A percentile compares a stretch with the other conserved stretches of the same genome.
phyloP scores from a whole-genome alignment of 2,888 invertebrate species.

The Argynnis bischoffii region DNA sequence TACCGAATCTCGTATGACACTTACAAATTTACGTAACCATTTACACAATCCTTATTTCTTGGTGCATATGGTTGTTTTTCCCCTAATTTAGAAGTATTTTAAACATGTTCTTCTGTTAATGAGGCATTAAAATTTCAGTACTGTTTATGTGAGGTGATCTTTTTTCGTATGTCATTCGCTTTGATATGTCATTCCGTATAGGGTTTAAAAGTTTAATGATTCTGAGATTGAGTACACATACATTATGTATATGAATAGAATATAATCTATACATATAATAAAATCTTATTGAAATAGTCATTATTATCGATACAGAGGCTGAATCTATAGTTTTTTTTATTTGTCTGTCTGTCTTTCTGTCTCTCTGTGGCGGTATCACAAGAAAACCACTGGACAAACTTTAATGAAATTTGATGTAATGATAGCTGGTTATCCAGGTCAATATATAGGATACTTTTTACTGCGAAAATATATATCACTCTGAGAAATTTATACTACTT shows the following conservation, averaged over 20 bases:
- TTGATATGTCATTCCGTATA: slow-evolving; percentile 42
- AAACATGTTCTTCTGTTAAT: slow-evolving; percentile 44
- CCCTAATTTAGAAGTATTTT: not conserved
- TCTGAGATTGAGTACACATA: slow-evolving; percentile 23
- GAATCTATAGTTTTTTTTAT: too few relatives aligned
- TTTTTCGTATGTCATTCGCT: slow-evolving; percentile 47
- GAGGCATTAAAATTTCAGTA: slow-evolving; percentile 51
- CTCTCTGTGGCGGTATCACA: too few relatives aligned
- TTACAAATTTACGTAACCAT: not conserved
- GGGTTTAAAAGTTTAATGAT: slow-evolving; percentile 45
- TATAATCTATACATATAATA: too few relatives aligned
- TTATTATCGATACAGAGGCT: too few relatives aligned
- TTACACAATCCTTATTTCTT: not conserved
- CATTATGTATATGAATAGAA: not conserved
- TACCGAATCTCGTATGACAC: slow-evolving; percentile 21
- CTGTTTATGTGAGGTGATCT: slow-evolving; percentile 45
- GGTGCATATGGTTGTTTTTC: not conserved
- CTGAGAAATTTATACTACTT: too few relatives aligned
- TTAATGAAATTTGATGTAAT: not conserved
- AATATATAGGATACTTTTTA: not conserved
- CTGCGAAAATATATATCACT: not conserved
- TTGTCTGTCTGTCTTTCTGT: too few relatives aligned
- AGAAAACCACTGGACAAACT: too few relatives aligned
- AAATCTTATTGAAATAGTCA: too few relatives aligned
- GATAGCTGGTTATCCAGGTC: not conserved